Evolutionary conservation across 2,113 vertebrate species (phyloP).

Genomic region (Saguinus midas): DNA sequence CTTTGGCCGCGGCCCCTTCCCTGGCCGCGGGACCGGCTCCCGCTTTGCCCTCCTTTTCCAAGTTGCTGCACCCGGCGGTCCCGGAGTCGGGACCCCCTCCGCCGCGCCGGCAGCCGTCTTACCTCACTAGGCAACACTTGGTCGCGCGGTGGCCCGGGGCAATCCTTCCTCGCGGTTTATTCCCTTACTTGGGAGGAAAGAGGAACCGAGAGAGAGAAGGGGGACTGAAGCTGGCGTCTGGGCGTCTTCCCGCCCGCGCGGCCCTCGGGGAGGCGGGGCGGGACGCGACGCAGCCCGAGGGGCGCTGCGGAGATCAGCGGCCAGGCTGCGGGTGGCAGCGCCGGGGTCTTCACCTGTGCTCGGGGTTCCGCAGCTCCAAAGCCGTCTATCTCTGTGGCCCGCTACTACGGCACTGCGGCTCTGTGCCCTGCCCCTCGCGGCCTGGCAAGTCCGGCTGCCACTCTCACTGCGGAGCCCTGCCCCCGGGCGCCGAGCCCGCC

Average conservation of each 20-base stretch:
- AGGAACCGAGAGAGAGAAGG: slow-evolving; percentile 59
- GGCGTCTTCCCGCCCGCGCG: slow-evolving; percentile 55
- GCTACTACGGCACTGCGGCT: slow-evolving; percentile 72
- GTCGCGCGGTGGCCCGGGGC: slow-evolving; percentile 56
- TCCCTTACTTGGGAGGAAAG: slow-evolving; percentile 77
- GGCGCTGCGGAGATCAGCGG: neutral
- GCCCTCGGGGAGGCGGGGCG: neutral
- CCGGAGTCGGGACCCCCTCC: neutral
- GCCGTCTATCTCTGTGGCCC: neutral
- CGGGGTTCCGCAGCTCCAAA: neutral
- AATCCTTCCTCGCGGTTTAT: slow-evolving; percentile 54
- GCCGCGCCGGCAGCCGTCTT: slow-evolving; percentile 43
- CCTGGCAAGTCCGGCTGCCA: slow-evolving; percentile 70
- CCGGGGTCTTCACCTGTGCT: neutral
- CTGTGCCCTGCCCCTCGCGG: slow-evolving; percentile 61
- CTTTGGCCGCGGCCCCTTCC: neutral
- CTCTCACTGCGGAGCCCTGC: slow-evolving; percentile 68
- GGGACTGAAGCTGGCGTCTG: slow-evolving; percentile 52
- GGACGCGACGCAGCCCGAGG: neutral
- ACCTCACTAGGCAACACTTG: slow-evolving; percentile 74
- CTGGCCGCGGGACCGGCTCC: neutral
- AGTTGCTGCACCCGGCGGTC: slow-evolving; percentile 33
- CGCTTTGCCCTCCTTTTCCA: slow-evolving; percentile 40
- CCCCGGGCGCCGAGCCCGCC: slow-evolving; percentile 70
- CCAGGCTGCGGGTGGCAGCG: neutral